Evolutionary conservation across 2,113 vertebrate species (phyloP), one percentile per base, ranked within the genome.

Genomic region (Cardinalis cardinalis): DNA sequence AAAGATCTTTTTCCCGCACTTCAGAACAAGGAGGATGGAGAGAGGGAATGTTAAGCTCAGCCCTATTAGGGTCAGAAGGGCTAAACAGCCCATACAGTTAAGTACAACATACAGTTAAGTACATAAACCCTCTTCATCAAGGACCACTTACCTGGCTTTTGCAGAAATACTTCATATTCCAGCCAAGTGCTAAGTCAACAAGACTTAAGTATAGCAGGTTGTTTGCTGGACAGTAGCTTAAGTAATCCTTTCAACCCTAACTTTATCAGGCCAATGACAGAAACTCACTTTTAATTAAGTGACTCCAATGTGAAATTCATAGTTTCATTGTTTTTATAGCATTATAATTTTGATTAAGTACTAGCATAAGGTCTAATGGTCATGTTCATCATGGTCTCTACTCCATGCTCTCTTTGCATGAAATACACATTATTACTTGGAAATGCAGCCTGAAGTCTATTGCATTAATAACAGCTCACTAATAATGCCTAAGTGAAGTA

Each of bases 41-140:
- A 52, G 3, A 1, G 0, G 1, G 0, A 58, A 21, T 5, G 48
- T n/a, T 18, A 31, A 38, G 11, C 48, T 23, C 4, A 10, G 8
- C 8, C 21, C 44, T 31, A 1, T 17, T 61, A 29, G 3, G 21
- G 36, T 53, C 46, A 53, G 19, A 73, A 49, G 23, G 58, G 9
- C 31, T 32, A 23, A 55, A 51, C 25, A 87, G 25, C 38, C 32
- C 21, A 25, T 36, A 36, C 1, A 48, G 10, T 23, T 17, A 60
- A 43, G 31, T 60, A 65, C 31, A 24, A 31, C 7, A 18, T 11
- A 5, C 31, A 58, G 15, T 48, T 24, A 83, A 60, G 44, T 41
- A 40, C 19, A 36, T 17, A n/a, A 84, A 49, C 18, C 2, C 69
- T 86, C 31, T 68, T 68, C 12, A 31, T 55, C 40, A 73, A 84